These are phyloP conservation scores for Oriolus oriolus DNA, from an alignment of 2,113 vertebrate species.

Conservation along the genomic window DNA sequence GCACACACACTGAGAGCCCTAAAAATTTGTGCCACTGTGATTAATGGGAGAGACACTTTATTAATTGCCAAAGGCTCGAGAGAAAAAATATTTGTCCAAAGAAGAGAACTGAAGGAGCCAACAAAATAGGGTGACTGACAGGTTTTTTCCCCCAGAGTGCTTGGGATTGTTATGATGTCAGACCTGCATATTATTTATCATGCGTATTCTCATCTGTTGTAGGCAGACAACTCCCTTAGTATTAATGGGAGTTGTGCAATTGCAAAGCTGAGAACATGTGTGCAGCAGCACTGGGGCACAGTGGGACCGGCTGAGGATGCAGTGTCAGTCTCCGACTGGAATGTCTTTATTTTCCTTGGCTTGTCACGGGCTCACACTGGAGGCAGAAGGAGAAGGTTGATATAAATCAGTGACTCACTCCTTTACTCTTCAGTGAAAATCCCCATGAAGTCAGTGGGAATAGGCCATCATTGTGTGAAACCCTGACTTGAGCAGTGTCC, in stretches of 20 bases:
- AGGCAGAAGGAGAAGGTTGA: constrained; percentile 65
- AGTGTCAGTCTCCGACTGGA: constrained; percentile 60
- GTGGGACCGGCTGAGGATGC: constrained; percentile 45
- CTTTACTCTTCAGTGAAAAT: constrained; percentile 16
- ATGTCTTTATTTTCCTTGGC: constrained; percentile 76
- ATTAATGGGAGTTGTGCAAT: not conserved
- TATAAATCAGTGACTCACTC: constrained; percentile 62
- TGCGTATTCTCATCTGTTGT: not conserved
- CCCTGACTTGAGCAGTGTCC: constrained; percentile 2
- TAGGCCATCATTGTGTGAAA: constrained; percentile 38
- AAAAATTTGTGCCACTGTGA: not conserved
- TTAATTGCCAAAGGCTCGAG: not conserved
- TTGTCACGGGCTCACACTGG: constrained; percentile 26
- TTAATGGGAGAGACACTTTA: not conserved
- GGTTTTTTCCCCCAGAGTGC: not conserved
- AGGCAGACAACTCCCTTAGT: not conserved
- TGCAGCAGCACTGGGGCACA: constrained; percentile 28
- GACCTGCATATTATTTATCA: not conserved
- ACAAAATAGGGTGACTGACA: constrained; percentile 21
- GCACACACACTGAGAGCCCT: not conserved
- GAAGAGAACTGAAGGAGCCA: constrained; percentile 20
- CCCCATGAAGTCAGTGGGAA: constrained; percentile 30
- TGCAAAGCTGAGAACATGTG: constrained; percentile 44
- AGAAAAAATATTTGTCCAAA: constrained; percentile 13
- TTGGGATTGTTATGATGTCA: constrained; percentile 13